These are phyloP conservation scores for Antitype chi DNA, from an alignment of 2,888 invertebrate genomes.

Conservation along the genomic window DNA sequence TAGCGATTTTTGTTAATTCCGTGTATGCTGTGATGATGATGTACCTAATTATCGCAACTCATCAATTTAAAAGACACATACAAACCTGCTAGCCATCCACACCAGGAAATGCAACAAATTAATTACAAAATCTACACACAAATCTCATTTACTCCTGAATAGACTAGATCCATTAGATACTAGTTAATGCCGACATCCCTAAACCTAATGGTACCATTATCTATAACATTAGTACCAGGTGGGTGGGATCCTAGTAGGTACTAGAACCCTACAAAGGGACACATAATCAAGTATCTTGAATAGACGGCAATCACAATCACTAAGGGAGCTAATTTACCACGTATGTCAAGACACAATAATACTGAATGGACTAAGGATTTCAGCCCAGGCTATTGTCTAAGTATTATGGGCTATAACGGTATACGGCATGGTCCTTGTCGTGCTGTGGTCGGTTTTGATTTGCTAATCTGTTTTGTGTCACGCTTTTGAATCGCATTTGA, in stretches of 20 bases:
- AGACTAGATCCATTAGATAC: conserved; percentile 15
- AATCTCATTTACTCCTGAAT: conserved; percentile 15
- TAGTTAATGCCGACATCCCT: neutral
- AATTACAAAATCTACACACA: neutral
- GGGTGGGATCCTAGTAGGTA: neutral
- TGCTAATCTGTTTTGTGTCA: neutral
- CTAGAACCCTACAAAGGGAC: conserved; percentile 23
- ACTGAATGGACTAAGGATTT: conserved; percentile 31
- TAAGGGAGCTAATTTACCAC: conserved; percentile 43
- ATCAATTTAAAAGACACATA: neutral
- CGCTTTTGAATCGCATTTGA: neutral
- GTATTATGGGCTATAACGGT: conserved; percentile 13
- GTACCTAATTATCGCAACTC: neutral
- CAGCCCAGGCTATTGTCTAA: conserved; percentile 43
- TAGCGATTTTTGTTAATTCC: neutral
- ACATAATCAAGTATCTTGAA: conserved; percentile 33
- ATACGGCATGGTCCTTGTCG: neutral
- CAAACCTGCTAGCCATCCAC: neutral
- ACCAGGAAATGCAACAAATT: conserved; percentile 13
- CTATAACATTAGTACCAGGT: neutral
- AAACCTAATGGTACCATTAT: neutral
- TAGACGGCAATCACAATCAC: conserved; percentile 21
- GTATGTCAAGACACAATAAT: conserved; percentile 40
- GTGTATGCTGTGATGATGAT: neutral
- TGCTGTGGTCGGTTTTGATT: neutral